Percentiles rank a stretch among this genome's conserved stretches.
Evolutionary conservation across 2,113 vertebrate genomes (phyloP).

Genomic region (Chaetura pelagica): DNA sequence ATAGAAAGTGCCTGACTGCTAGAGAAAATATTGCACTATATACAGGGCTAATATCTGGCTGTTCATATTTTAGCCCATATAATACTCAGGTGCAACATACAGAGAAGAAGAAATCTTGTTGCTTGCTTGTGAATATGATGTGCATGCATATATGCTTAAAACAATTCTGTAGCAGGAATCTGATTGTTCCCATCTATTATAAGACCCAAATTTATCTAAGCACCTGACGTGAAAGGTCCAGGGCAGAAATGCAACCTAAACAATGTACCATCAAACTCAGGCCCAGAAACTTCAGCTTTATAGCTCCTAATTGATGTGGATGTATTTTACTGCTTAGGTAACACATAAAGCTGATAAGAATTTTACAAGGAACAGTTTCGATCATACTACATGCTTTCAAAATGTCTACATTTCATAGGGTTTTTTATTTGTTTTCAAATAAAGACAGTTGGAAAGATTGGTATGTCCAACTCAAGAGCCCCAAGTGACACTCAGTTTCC

Average conservation of each 20-base stretch:
- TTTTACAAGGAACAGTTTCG: not conserved
- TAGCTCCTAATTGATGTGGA: not conserved
- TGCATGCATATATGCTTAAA: not conserved
- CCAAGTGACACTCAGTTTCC: not conserved
- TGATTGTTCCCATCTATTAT: not conserved
- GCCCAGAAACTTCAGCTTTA: not conserved
- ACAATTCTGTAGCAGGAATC: not conserved
- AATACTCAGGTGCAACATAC: not conserved
- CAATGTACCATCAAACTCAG: not conserved
- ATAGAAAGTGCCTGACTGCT: not conserved
- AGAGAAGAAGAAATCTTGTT: not conserved
- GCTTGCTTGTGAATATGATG: not conserved
- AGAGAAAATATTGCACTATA: not conserved
- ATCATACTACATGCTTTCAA: not conserved
- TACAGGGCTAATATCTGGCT: not conserved
- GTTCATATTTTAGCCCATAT: not conserved
- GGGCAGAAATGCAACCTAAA: not conserved
- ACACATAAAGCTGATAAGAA: not conserved
- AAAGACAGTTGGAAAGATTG: not conserved
- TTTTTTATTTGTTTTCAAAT: not conserved
- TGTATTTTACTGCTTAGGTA: not conserved
- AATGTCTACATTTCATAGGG: not conserved
- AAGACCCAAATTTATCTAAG: not conserved
- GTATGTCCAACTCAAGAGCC: not conserved
- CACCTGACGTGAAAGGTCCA: not conserved